Conservation (phyloP, 2,797 vertebrate genomes). For the Peromyscus aztecus region DNA sequence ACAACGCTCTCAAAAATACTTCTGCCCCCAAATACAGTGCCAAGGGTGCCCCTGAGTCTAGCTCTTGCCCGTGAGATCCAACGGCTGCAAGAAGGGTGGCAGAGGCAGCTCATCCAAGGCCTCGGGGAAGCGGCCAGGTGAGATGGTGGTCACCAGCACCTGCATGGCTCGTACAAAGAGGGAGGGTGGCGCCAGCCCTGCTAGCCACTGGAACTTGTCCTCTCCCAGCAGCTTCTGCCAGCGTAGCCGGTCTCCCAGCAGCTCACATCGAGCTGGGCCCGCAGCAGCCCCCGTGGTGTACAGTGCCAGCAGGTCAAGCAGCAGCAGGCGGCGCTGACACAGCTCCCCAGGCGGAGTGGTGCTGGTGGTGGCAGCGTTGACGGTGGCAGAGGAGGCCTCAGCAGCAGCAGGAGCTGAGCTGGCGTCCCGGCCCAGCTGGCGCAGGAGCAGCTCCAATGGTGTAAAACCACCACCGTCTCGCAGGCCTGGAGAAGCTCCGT, state of each 20-base stretch:
- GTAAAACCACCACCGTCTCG: conserved; percentile 87
- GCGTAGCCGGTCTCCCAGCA: conserved; percentile 88
- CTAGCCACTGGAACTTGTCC: conserved; percentile 91
- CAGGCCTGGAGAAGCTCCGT: conserved; percentile 90
- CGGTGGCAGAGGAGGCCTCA: neutral
- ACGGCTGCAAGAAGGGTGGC: conserved; percentile 93
- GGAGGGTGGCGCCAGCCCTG: conserved; percentile 90
- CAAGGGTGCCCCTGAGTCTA: neutral
- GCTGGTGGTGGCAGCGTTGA: neutral
- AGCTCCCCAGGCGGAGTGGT: conserved; percentile 69
- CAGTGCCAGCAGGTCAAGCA: conserved; percentile 93
- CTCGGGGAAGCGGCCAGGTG: conserved; percentile 90
- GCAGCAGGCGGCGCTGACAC: conserved; percentile 87
- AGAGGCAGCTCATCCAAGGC: conserved; percentile 91
- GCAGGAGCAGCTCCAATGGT: conserved; percentile 92
- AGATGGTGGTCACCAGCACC: conserved; percentile 91
- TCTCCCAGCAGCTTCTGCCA: conserved; percentile 93
- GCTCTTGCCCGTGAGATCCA: conserved; percentile 89
- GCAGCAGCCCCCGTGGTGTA: conserved; percentile 89
- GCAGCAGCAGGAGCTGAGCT: neutral
- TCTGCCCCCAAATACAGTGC: conserved; percentile 74
- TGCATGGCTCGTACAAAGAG: conserved; percentile 94
- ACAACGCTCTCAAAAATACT: conserved; percentile 81
- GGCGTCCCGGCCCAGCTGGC: conserved; percentile 85
- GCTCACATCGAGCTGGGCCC: conserved; percentile 82